Base-by-base conservation (phyloP, 1,140 invertebrate species). In the Brachionus plicatilis region DNA sequence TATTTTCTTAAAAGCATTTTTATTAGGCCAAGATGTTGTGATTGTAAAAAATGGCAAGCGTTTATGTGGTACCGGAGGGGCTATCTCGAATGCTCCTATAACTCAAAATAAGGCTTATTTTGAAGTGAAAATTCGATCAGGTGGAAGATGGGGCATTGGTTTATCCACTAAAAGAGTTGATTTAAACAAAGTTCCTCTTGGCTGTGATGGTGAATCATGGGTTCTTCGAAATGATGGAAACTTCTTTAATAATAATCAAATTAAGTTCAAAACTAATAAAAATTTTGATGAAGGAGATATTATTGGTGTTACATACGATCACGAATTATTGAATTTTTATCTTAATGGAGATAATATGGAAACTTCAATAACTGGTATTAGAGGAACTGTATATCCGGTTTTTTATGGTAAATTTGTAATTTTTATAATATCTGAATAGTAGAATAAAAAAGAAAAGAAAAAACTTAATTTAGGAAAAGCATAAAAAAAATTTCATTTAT, bases 91-190 rank as follows among this genome's bases (percentile, higher is more conserved):
- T 88, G 94, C 94, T 29, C 95, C 96, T 0, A 89, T 96, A 72
- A 94, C 95, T 12, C 97, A 99, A 89, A 97, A 96, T 86, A 99
- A 99, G 91, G 94, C 96, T 14, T 99, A 98, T 90, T 99, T 99
- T 91, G 97, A 99, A 92, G 94, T 98, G 3, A 98, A 99, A 91
- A 90, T 99, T 84, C 96, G 98, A 89, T 96, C 98, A 88, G 93
- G 94, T 86, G 96, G 93, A 75, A 87, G 94, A 41, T 99, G 97
- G 97, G 95, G 94, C 9, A 92, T 99, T 37, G 97, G 97, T 7
- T 88, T 99, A 85, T 95, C 95, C 20, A 96, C 95, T 3, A 92
- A 93, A 87, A 93, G 94, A 86, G 93, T 94, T 65, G 93, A 98
- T 90, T 90, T 99, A 8, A 95, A 96, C 88, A 92, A 92, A 88